A percentile compares a stretch with the other conserved stretches of the same genome.
These are phyloP conservation scores for Pammene fasciana DNA, from an alignment of 2,888 invertebrate species.

Conservation along the genomic window DNA sequence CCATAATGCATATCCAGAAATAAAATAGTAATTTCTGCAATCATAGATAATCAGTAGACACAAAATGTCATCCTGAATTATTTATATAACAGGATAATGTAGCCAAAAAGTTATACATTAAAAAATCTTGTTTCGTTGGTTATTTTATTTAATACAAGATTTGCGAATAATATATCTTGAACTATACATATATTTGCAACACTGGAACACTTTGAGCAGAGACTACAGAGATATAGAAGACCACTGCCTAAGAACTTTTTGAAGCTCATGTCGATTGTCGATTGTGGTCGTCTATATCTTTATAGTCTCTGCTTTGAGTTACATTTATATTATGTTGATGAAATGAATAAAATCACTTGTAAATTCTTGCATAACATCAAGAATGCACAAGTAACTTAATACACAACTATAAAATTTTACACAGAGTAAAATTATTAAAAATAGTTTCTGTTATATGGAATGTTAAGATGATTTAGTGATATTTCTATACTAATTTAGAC, in stretches of 20 bases:
- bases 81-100: too few relatives aligned
- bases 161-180: neutral
- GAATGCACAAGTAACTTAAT: constrained; percentile 54
- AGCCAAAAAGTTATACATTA: too few relatives aligned
- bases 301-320: too few relatives aligned
- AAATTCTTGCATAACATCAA: constrained; percentile 57
- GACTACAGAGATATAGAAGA: too few relatives aligned
- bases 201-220: constrained; percentile 23
- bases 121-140: neutral
- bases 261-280: too few relatives aligned
- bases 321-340: constrained; percentile 10
- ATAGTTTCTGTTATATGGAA: constrained; percentile 34
- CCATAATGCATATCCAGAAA: neutral
- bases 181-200: constrained; percentile 9
- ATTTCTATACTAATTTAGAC: constrained; percentile 16
- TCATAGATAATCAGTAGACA: too few relatives aligned
- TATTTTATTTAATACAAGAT: neutral
- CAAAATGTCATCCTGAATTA: too few relatives aligned
- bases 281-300: too few relatives aligned
- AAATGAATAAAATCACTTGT: constrained; percentile 44
- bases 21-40: neutral
- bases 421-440: constrained; percentile 40
- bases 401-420: constrained; percentile 43
- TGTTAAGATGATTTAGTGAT: constrained; percentile 29
- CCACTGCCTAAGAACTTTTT: too few relatives aligned